phyloP scores from a whole-genome alignment of 2,797 vertebrate species.

The Scarus forsteni region DNA sequence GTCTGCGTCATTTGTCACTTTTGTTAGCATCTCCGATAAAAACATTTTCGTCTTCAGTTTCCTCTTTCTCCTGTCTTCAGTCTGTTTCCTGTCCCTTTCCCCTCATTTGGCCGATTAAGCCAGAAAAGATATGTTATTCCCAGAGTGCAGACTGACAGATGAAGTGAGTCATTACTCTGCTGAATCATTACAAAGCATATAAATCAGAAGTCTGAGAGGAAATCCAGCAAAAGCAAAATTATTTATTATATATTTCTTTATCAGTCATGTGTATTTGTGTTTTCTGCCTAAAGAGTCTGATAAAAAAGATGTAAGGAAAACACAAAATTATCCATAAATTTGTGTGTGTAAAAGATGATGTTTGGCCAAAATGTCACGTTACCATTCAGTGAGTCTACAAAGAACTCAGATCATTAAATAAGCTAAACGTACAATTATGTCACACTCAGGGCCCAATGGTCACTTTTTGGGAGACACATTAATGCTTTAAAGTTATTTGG shows the following conservation, averaged over 20 bases:
- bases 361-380: no score
- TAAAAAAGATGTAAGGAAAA: not conserved
- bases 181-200: constrained; percentile 48
- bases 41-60: not conserved
- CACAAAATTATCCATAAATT: no score
- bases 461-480: no score
- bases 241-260: no score
- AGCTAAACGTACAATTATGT: no score
- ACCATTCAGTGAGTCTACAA: no score
- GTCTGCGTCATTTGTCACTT: constrained; percentile 2
- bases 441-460: no score
- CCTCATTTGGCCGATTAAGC: constrained; percentile 68
- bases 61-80: not conserved
- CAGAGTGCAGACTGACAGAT: constrained; percentile 55
- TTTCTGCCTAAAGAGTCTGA: not conserved
- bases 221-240: constrained; percentile 6
- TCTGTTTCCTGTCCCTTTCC: not conserved
- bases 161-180: constrained; percentile 67
- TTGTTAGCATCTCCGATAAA: constrained; percentile 4
- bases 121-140: constrained; percentile 48
- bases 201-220: constrained; percentile 21
- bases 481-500: no score
- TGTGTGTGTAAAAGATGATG: no score
- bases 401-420: no score
- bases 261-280: not conserved